A percentile compares a stretch with the other conserved stretches of the same genome.
These are phyloP conservation scores for Masnerella sp. DNA, from an alignment of 2,888 invertebrate species.

Conservation along the genomic window DNA sequence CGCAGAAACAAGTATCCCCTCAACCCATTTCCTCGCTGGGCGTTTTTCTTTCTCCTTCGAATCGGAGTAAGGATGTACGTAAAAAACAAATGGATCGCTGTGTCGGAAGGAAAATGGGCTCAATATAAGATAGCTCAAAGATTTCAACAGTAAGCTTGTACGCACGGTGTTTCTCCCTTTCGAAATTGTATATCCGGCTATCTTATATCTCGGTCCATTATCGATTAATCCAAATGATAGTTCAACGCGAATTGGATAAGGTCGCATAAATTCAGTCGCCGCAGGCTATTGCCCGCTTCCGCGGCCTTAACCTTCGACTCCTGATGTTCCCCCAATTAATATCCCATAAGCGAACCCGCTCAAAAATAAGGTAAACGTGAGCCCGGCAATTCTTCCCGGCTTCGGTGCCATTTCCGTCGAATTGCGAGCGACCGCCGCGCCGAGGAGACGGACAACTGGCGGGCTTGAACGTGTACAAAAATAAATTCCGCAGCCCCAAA, in stretches of 20 bases:
- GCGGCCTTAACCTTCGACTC: conserved; percentile 15
- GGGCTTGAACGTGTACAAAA: conserved; percentile 40
- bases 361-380: too few relatives aligned
- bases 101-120: conserved; percentile 41
- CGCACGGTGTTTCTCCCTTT: conserved; percentile 18
- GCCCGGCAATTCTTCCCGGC: too few relatives aligned
- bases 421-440: conserved; percentile 6
- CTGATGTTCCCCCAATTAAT: conserved; percentile 2
- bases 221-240: not conserved
- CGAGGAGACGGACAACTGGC: conserved; percentile 22
- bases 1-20: conserved; percentile 49
- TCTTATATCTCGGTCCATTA: conserved; percentile 8
- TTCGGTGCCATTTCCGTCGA: conserved; percentile 30
- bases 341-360: not conserved
- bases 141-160: conserved; percentile 32
- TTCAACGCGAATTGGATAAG: not conserved
- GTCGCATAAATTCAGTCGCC: conserved; percentile 5
- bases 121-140: conserved; percentile 44
- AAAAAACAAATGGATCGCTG: conserved; percentile 42
- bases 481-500: conserved; percentile 27
- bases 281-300: conserved; percentile 8
- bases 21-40: conserved; percentile 47
- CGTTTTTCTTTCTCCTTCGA: conserved; percentile 32
- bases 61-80: conserved; percentile 25
- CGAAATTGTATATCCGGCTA: conserved; percentile 17